Percentiles rank a stretch among this genome's conserved stretches.
Conservation (phyloP, 2,888 invertebrate species). For the Cyclophora albipunctata region DNA sequence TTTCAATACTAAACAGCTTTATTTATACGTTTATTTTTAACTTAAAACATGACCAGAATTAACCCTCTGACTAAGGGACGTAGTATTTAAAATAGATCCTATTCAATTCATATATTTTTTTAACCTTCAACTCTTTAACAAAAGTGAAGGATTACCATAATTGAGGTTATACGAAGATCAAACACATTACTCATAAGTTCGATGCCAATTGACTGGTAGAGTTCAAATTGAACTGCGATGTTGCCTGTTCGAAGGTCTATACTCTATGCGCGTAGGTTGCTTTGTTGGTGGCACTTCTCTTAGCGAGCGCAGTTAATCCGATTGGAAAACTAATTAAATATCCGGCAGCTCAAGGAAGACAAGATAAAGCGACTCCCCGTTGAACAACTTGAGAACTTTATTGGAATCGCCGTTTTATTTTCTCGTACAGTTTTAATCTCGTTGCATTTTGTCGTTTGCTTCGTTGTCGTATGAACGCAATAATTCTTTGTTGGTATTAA, state of each 20-base stretch:
- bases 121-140: too few species aligned
- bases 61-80: conserved; percentile 2
- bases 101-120: neutral
- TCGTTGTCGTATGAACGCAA: too few species aligned
- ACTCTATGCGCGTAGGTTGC: neutral
- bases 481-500: too few species aligned
- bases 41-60: conserved; percentile 13
- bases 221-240: conserved; percentile 6
- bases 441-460: too few species aligned
- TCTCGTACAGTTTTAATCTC: too few species aligned
- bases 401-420: neutral
- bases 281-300: conserved; percentile 14
- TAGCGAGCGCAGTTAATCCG: conserved; percentile 29
- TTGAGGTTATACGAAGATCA: too few species aligned
- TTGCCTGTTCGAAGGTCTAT: neutral
- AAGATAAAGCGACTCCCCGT: conserved; percentile 24
- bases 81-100: conserved; percentile 11
- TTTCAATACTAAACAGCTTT: conserved; percentile 24
- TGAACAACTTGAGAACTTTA: conserved; percentile 18
- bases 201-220: too few species aligned
- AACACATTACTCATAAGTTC: too few species aligned
- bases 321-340: conserved; percentile 43
- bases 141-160: too few species aligned
- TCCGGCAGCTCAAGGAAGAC: conserved; percentile 28
- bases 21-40: conserved; percentile 27